Evolutionary conservation across 1,140 invertebrate species (phyloP), one percentile per base, ranked within the genome.

Genomic region (Sinella curviseta): DNA sequence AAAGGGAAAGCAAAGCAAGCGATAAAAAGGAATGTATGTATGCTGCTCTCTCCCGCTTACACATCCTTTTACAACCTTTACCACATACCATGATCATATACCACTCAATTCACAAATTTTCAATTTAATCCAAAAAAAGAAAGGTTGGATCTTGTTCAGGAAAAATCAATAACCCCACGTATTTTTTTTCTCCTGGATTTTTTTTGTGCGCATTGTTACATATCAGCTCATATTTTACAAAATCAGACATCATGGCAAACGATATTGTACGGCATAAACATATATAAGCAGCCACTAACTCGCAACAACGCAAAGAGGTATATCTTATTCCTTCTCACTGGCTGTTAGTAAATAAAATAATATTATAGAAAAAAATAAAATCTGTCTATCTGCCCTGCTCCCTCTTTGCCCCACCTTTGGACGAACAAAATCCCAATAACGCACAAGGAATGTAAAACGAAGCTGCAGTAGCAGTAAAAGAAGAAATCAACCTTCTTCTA

Each of bases 161-260:
- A 17, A 60, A 60, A 60, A 60, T 60, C 39, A 48, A 48, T 48
- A 60, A n/a, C 4, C 14, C 57, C 57, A 60, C 24, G 12, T 3
- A 60, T 26, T 26, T 48, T 17, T 17, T 48, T 48, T 17, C 39
- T 17, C 17, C 39, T 48, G 39, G 39, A 4, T 48, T 4, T 8
- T 48, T 48, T 48, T 48, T 4, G 39, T 48, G 39, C 4, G n/a
- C n/a, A n/a, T n/a, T n/a, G n/a, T n/a, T n/a, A n/a, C n/a, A n/a
- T n/a, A n/a, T 48, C 39, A 48, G 57, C 24, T 60, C 57, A 60
- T 60, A 60, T 60, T 60, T 60, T 60, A 60, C 57, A 60, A 60
- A 60, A 60, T 60, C 57, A 60, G 24, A 26, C 57, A 48, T 48
- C 57, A 60, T 60, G 24, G 14, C 14, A 60, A 26, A 60, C 57